phyloP scores from a whole-genome alignment of 2,113 vertebrate genomes.

The Sterna hirundo region DNA sequence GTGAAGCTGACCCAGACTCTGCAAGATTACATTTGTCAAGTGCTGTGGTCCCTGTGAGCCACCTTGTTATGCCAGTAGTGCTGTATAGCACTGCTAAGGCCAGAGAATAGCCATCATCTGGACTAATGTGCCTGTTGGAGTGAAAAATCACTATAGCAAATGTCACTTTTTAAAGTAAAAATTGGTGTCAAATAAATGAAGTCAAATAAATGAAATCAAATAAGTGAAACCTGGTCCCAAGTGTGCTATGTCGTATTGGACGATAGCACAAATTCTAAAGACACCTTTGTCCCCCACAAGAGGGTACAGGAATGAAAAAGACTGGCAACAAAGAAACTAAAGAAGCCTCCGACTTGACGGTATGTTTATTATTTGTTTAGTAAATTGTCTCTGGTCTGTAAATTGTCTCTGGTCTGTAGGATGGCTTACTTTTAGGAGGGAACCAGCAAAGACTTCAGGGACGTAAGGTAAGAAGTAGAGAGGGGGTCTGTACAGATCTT shows the following conservation, averaged over 20 bases:
- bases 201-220: not conserved
- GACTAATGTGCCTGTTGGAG: not conserved
- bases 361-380: not conserved
- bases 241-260: rapidly evolving
- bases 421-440: not conserved
- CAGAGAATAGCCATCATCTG: not conserved
- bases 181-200: not conserved
- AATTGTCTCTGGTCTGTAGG: not conserved
- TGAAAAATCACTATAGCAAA: not conserved
- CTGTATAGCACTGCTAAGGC: not conserved
- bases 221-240: not conserved
- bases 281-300: not conserved
- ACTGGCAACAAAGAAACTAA: not conserved
- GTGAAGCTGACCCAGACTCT: not conserved
- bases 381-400: not conserved
- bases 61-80: not conserved
- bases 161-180: not conserved
- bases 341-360: not conserved
- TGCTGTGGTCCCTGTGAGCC: not conserved
- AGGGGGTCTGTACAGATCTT: not conserved
- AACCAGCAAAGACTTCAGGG: not conserved
- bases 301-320: not conserved
- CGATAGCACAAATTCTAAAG: not conserved
- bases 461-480: not conserved
- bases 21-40: not conserved